These are phyloP conservation scores for Scaptomyza tumidula DNA, from an alignment of 2,888 invertebrate species.

Conservation along the genomic window DNA sequence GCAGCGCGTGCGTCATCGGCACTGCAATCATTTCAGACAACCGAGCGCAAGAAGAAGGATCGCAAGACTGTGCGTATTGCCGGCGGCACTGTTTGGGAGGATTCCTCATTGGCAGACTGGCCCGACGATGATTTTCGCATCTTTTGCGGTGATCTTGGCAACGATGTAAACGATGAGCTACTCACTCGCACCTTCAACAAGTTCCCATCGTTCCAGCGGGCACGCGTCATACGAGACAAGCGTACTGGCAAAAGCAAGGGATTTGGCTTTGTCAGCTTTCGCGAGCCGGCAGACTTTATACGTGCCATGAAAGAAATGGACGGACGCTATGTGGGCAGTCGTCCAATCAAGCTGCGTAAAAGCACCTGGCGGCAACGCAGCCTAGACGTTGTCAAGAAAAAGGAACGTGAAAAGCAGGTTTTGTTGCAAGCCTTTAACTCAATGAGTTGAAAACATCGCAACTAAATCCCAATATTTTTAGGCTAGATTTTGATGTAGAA, in stretches of 20 bases:
- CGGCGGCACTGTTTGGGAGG: slow-evolving; percentile 98
- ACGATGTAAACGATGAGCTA: slow-evolving; percentile 99
- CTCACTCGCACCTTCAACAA: slow-evolving; percentile 98
- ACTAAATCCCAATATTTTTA: slow-evolving; percentile 37
- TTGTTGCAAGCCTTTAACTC: slow-evolving; percentile 86
- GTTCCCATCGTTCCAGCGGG: slow-evolving; percentile 95
- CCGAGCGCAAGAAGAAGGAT: slow-evolving; percentile 85
- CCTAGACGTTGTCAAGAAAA: slow-evolving; percentile 96
- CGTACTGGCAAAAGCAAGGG: slow-evolving; percentile 99
- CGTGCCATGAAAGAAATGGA: slow-evolving; percentile 99
- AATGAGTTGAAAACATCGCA: slow-evolving; percentile 42
- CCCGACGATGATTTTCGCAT: slow-evolving; percentile 99
- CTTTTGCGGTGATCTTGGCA: slow-evolving; percentile 99
- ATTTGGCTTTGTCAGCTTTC: slow-evolving; percentile 99
- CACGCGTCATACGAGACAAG: slow-evolving; percentile 98
- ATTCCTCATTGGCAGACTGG: slow-evolving; percentile 96
- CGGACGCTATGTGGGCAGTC: slow-evolving; percentile 98
- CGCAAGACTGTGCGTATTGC: slow-evolving; percentile 92
- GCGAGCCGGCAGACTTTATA: slow-evolving; percentile 98
- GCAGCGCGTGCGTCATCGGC: slow-evolving; percentile 87
- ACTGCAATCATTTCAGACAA: slow-evolving; percentile 86
- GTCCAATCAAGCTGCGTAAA: slow-evolving; percentile 98
- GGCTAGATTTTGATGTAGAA: slow-evolving; percentile 64
- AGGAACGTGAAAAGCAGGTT: slow-evolving; percentile 97
- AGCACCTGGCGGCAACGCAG: slow-evolving; percentile 98